Conservation (phyloP, 2,888 invertebrate genomes). For the Stenolophus ochropezus region DNA sequence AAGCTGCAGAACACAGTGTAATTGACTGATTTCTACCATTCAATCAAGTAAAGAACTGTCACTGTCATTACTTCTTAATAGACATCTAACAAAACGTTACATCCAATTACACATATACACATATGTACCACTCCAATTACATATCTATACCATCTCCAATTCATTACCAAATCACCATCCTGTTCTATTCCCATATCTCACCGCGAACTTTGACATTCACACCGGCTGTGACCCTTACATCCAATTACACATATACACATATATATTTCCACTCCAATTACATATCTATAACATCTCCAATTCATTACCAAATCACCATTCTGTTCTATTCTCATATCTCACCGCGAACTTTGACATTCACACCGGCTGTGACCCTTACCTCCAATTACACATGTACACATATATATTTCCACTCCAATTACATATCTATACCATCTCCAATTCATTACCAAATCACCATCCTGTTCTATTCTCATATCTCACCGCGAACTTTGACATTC, state of each 20-base stretch:
- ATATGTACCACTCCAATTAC: neutral
- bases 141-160: neutral
- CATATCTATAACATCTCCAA: neutral
- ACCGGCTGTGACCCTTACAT: too few relatives aligned
- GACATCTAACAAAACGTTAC: neutral
- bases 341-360: too few relatives aligned
- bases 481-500: slow-evolving; percentile 49
- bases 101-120: neutral
- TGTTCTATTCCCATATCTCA: too few relatives aligned
- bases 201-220: too few relatives aligned
- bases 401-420: neutral
- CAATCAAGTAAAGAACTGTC: neutral
- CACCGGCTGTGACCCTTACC: too few relatives aligned
- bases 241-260: neutral
- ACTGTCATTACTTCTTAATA: neutral
- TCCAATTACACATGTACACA: neutral
- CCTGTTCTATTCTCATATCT: slow-evolving; percentile 3
- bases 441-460: neutral
- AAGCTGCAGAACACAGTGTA: neutral
- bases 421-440: neutral
- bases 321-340: too few relatives aligned
- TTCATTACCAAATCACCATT: neutral
- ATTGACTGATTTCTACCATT: neutral
- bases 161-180: neutral
- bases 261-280: neutral